Percentiles rank a stretch among this genome's conserved stretches.
phyloP scores from a whole-genome alignment of 2,113 vertebrate species.

The Theropithecus gelada region DNA sequence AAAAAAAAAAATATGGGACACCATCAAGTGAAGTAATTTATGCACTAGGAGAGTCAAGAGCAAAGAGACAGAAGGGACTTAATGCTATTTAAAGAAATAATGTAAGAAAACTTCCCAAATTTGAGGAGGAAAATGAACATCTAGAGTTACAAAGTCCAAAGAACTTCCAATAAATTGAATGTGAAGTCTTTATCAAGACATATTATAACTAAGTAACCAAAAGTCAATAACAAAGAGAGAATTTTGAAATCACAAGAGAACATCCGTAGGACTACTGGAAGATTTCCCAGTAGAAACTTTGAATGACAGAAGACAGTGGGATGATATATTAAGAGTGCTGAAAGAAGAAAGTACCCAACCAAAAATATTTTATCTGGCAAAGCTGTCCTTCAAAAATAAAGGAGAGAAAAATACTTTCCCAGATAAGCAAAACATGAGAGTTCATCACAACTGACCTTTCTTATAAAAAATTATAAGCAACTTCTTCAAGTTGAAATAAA shows the following conservation, averaged over 20 bases:
- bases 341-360: too few species aligned
- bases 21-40: neutral
- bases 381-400: neutral
- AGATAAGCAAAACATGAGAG: neutral
- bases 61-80: neutral
- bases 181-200: neutral
- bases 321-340: neutral
- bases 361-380: too few species aligned
- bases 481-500: neutral
- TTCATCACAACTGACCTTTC: neutral
- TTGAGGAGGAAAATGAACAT: neutral
- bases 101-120: neutral
- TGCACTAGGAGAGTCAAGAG: neutral
- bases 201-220: neutral
- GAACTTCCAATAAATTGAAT: neutral
- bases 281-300: neutral
- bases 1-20: neutral
- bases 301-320: neutral
- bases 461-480: neutral
- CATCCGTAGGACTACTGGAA: accelerated
- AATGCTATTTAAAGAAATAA: too few species aligned
- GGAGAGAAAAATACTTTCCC: neutral
- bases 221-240: neutral
- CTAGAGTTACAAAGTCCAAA: neutral
- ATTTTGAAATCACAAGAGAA: neutral